Base-by-base conservation (phyloP, 2,113 vertebrate genomes). In the Silurus glanis region DNA sequence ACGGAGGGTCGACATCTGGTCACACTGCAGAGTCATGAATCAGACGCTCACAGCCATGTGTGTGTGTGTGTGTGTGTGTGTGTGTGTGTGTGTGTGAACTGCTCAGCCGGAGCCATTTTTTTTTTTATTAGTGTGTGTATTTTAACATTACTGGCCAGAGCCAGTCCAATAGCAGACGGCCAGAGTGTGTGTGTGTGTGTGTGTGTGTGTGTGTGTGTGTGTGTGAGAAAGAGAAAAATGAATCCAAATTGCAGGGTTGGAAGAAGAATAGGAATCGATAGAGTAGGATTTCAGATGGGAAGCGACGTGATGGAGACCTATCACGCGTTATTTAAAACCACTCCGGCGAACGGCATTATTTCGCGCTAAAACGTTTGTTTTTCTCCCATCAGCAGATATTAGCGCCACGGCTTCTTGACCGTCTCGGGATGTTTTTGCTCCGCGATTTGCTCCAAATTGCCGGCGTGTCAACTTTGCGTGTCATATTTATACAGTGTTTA, bases 1-100 rank as follows among this genome's bases (percentile, higher is more conserved):
- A 94, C 5, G 80, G 80, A 64, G 61, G 80, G 80, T 82, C 45
- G 45, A 64, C 80, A 82, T 82, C 80, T 82, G 80, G 80, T 64
- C 59, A 82, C 13, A 23, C 80, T 64, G 80, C 19, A 0, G 80
- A 64, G 80, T 64, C 61, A 82, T 82, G 80, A 82, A 64, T 82
- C 61, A 64, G 61, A 64, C 28, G 53, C 9, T 69, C 23, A 7
- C 10, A 14, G 37, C 0, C 4, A 1, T 25, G 17, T 79, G 28
- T 69, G 9, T 81, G 28, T 85, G 21, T 56, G 51, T 28, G 74
- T 13, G 7, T 1, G 16, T 10, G 71, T 37, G 37, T 25, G 17
- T 79, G 28, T 69, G 9, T 81, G 28, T 85, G 21, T 56, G 51
- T 28, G 74, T 13, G 7, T 1, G 14, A 37, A 37, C 37, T 12